These are phyloP conservation scores for Caenorhabditis drosophilae DNA, from an alignment of 2,888 invertebrate species.

Conservation along the genomic window DNA sequence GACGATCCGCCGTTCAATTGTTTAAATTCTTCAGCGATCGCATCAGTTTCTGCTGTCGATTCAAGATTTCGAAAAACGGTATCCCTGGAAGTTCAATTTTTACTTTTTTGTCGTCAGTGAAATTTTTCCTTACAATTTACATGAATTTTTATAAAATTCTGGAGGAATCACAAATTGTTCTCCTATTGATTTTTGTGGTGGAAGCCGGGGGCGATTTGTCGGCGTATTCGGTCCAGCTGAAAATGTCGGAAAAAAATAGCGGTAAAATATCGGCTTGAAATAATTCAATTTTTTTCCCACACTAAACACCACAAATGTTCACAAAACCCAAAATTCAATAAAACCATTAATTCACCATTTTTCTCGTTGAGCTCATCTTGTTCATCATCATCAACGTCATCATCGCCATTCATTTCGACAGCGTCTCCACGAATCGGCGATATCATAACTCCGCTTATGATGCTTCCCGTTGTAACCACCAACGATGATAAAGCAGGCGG, in stretches of 20 bases:
- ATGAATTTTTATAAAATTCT: slow-evolving; percentile 59
- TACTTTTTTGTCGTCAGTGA: too few relatives aligned
- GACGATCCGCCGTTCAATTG: slow-evolving; percentile 22
- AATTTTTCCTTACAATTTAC: too few relatives aligned
- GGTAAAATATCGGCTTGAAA: background rate
- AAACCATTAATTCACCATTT: background rate
- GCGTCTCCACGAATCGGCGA: too few relatives aligned
- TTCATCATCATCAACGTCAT: slow-evolving; percentile 14
- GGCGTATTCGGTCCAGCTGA: slow-evolving; percentile 13
- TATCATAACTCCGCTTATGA: slow-evolving; percentile 27
- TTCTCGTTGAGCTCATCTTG: slow-evolving; percentile 14
- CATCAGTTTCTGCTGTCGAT: slow-evolving; percentile 51
- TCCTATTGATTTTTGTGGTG: slow-evolving; percentile 36
- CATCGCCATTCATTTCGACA: too few relatives aligned
- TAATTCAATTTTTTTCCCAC: too few relatives aligned
- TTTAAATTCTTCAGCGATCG: slow-evolving; percentile 40
- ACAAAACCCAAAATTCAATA: slow-evolving; percentile 3
- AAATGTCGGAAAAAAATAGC: background rate
- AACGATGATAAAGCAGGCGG: slow-evolving; percentile 14
- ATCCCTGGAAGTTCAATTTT: too few relatives aligned
- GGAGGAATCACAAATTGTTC: slow-evolving; percentile 55
- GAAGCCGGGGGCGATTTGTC: slow-evolving; percentile 12
- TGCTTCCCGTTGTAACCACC: slow-evolving; percentile 27
- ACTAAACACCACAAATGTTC: background rate
- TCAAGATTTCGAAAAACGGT: slow-evolving; percentile 46